phyloP scores from a whole-genome alignment of 2,797 vertebrate genomes.

The Rallus crepitans region DNA sequence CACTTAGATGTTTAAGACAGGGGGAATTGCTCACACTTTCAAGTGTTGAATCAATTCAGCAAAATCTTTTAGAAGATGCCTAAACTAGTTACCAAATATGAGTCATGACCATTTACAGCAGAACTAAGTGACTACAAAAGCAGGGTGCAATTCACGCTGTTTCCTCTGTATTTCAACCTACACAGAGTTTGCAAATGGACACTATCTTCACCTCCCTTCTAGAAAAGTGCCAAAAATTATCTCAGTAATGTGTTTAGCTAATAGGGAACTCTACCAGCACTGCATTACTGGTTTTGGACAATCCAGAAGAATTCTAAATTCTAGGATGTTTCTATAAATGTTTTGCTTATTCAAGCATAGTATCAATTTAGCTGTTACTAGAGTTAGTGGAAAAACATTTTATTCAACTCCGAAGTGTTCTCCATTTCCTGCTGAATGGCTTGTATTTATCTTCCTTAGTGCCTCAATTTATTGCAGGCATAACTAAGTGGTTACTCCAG shows the following conservation, averaged over 20 bases:
- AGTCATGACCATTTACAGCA: not conserved
- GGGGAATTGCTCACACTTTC: not conserved
- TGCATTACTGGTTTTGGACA: not conserved
- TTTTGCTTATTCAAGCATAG: not conserved
- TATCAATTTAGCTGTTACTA: not conserved
- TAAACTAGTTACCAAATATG: not conserved
- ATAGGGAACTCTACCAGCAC: not conserved
- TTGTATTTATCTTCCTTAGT: not conserved
- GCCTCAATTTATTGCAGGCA: not conserved
- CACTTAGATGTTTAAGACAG: not conserved
- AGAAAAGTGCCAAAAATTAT: not conserved
- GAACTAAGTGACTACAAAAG: not conserved
- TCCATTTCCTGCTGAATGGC: not conserved
- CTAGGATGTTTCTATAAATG: not conserved
- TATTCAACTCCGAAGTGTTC: not conserved
- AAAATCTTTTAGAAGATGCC: not conserved
- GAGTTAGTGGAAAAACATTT: not conserved
- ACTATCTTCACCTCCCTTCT: not conserved
- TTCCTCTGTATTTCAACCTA: not conserved
- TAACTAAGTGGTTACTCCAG: not conserved
- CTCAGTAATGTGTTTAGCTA: not conserved
- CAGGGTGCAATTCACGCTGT: not conserved
- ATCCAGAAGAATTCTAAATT: not conserved
- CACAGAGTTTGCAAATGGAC: not conserved
- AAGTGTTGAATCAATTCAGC: not conserved